Evolutionary conservation across 2,113 vertebrate species (phyloP).

Genomic region (Gopherus evgoodei): DNA sequence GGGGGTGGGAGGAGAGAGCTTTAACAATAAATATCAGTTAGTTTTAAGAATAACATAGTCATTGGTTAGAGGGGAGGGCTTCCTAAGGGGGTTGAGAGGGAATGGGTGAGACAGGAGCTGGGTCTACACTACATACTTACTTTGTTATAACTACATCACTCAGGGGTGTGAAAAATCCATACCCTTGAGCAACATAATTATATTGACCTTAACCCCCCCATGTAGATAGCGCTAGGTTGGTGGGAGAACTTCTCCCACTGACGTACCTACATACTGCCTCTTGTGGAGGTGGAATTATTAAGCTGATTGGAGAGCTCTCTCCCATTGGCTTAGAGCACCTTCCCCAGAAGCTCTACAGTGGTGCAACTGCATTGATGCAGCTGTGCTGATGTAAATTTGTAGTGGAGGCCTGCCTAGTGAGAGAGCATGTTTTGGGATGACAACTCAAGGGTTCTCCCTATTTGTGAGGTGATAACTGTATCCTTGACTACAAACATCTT

Average conservation of each 20-base stretch:
- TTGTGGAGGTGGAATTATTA: background rate
- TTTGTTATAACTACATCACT: background rate
- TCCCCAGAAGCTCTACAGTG: background rate
- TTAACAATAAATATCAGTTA: too few species aligned
- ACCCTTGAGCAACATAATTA: background rate
- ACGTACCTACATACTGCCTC: too few species aligned
- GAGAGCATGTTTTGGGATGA: accelerated
- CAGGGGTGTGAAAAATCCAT: background rate
- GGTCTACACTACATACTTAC: background rate
- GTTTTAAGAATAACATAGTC: background rate
- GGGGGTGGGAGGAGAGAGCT: background rate
- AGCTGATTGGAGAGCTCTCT: background rate
- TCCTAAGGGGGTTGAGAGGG: background rate
- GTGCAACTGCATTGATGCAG: background rate
- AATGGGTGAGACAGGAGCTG: background rate
- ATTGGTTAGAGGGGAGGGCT: background rate
- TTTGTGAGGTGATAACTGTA: background rate
- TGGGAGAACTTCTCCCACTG: background rate
- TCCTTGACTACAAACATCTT: background rate
- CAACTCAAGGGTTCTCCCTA: background rate
- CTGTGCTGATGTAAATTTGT: background rate
- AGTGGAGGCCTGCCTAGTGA: background rate
- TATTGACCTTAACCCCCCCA: background rate
- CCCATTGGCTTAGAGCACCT: background rate
- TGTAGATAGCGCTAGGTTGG: background rate